Percentiles rank a stretch among this genome's conserved stretches.
Evolutionary conservation across 92 coral and sea anemone genomes (phyloP).

Genomic region (Phenganax stokvisi): DNA sequence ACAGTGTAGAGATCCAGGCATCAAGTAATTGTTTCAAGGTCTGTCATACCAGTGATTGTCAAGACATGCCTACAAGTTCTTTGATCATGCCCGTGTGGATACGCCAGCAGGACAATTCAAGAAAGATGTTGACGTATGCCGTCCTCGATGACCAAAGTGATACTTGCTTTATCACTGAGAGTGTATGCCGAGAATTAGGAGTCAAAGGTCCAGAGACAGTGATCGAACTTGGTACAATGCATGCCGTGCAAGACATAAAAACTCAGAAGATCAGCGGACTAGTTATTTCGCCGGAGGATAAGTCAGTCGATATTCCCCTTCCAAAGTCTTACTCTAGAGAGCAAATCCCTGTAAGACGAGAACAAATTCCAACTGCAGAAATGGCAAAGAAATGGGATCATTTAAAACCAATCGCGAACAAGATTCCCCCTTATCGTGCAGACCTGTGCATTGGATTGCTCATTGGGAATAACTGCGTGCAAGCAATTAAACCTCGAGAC

Average conservation of each 20-base stretch:
- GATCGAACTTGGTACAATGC: slow-evolving; percentile 50
- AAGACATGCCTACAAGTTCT: slow-evolving; percentile 37
- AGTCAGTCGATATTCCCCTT: slow-evolving; percentile 31
- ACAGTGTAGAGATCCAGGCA: slow-evolving; percentile 6
- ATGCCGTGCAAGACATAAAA: slow-evolving; percentile 34
- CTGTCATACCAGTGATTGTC: neutral
- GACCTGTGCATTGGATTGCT: slow-evolving; percentile 18
- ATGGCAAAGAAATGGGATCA: slow-evolving; percentile 48
- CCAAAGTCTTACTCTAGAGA: slow-evolving; percentile 49
- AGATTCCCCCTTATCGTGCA: slow-evolving; percentile 11
- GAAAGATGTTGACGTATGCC: slow-evolving; percentile 30
- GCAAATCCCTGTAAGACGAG: slow-evolving; percentile 46
- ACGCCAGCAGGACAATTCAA: slow-evolving; percentile 43
- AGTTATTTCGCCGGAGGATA: slow-evolving; percentile 36
- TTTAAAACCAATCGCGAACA: slow-evolving; percentile 39
- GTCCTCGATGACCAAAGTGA: slow-evolving; percentile 60
- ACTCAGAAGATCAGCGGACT: slow-evolving; percentile 45
- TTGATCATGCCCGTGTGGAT: slow-evolving; percentile 48
- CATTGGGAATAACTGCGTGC: slow-evolving; percentile 55
- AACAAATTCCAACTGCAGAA: slow-evolving; percentile 55
- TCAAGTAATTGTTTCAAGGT: neutral
- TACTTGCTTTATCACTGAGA: slow-evolving; percentile 50
- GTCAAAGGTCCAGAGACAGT: slow-evolving; percentile 44
- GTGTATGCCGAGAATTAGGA: slow-evolving; percentile 27
- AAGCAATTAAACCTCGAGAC: slow-evolving; percentile 38